These are phyloP conservation scores for Phalacrocorax carbo DNA, from an alignment of 2,113 vertebrate species.

Conservation along the genomic window DNA sequence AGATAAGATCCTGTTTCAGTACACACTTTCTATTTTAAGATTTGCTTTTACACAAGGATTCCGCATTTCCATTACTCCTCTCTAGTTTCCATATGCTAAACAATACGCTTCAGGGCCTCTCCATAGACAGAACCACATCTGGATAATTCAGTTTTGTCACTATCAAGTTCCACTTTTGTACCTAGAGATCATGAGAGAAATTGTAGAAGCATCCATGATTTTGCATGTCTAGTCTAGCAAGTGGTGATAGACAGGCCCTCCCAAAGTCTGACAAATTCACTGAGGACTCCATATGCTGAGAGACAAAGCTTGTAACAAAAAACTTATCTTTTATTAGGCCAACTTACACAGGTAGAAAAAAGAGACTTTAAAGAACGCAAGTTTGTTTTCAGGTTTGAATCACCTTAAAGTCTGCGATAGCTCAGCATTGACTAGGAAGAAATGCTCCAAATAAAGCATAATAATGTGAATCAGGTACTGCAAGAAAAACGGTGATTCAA, in stretches of 20 bases:
- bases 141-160: not conserved
- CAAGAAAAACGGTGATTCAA: not conserved
- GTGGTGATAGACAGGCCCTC: not conserved
- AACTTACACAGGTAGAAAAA: not conserved
- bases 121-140: not conserved
- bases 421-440: not conserved
- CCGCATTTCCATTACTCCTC: not conserved
- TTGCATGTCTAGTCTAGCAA: not conserved
- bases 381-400: not conserved
- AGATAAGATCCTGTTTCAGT: not conserved
- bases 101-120: not conserved
- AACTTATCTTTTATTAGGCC: not conserved
- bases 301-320: not conserved
- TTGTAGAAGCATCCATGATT: not conserved
- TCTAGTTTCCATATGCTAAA: not conserved
- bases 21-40: not conserved
- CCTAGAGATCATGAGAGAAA: not conserved
- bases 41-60: not conserved
- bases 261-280: not conserved
- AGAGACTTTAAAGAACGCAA: not conserved
- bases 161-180: not conserved
- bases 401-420: not conserved
- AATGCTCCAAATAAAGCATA: not conserved
- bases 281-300: not conserved
- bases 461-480: not conserved